Conservation (phyloP, 2,888 invertebrate genomes). For the Pachliopta kotzebuea region DNA sequence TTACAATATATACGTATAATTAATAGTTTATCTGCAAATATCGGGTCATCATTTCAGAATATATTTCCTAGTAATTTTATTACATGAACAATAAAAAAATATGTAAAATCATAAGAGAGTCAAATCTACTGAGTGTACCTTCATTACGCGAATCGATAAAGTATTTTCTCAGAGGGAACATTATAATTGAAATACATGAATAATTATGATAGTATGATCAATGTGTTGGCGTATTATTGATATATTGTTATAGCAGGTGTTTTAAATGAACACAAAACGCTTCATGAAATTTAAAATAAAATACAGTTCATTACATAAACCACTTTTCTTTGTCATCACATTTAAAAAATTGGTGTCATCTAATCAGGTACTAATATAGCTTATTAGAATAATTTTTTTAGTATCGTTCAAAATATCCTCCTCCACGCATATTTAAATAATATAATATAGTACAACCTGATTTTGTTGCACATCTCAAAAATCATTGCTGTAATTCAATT, state of each 20-base stretch:
- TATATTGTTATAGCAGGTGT: too few relatives aligned
- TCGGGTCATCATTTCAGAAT: background rate
- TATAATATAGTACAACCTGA: too few relatives aligned
- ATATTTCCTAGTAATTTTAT: background rate
- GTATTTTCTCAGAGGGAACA: slow-evolving; percentile 28
- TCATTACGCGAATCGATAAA: slow-evolving; percentile 19
- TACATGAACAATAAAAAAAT: background rate
- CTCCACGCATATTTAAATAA: too few relatives aligned
- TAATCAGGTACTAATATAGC: background rate
- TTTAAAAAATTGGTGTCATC: background rate
- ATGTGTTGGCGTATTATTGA: too few relatives aligned
- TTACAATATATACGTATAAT: slow-evolving; percentile 10
- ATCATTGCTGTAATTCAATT: slow-evolving; percentile 7
- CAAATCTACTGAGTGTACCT: background rate
- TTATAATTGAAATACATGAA: slow-evolving; percentile 5
- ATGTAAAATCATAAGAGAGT: background rate
- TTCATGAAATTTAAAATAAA: too few relatives aligned
- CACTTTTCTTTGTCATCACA: background rate
- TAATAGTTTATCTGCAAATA: slow-evolving; percentile 1
- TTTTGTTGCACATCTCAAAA: background rate
- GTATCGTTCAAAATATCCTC: too few relatives aligned
- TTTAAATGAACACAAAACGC: too few relatives aligned
- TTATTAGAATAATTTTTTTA: background rate
- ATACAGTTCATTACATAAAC: background rate
- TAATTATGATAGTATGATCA: background rate